Conservation (phyloP, 2,797 vertebrate species). For the Urophycis tenuis region DNA sequence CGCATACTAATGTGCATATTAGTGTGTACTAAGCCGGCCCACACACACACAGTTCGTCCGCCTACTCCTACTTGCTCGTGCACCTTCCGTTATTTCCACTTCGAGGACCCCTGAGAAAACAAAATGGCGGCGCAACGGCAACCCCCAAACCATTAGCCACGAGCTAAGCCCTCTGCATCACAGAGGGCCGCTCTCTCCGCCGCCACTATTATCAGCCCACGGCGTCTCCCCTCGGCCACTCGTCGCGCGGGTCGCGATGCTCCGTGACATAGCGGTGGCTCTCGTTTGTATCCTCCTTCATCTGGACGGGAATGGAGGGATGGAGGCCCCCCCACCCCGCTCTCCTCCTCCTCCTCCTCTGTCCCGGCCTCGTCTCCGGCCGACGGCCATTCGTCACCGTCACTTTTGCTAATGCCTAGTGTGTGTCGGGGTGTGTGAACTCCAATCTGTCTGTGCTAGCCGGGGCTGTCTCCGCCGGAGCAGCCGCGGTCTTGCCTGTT, state of each 20-base stretch:
- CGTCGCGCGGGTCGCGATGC: constrained; percentile 12
- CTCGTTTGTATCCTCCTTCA: constrained; percentile 7
- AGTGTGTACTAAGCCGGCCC: too few relatives aligned
- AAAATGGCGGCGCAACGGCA: neutral
- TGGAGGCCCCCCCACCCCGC: too few relatives aligned
- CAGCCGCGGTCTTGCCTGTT: constrained; percentile 37
- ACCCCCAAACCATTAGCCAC: neutral
- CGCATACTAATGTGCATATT: constrained; percentile 32
- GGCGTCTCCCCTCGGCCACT: constrained; percentile 23
- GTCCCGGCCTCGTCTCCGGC: constrained; percentile 21
- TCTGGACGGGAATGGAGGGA: too few relatives aligned
- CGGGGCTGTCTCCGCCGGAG: constrained; percentile 38
- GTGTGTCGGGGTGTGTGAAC: constrained; percentile 45
- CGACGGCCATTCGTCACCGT: constrained; percentile 58
- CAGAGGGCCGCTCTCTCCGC: too few relatives aligned
- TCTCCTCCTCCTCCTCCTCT: constrained; percentile 21
- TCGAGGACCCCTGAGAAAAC: neutral
- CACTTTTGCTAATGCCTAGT: constrained; percentile 58
- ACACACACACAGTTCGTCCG: neutral
- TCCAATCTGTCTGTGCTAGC: constrained; percentile 33
- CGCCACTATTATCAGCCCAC: too few relatives aligned
- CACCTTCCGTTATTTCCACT: neutral
- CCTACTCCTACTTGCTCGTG: too few relatives aligned
- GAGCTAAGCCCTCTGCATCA: neutral
- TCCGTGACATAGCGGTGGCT: neutral